phyloP scores from a whole-genome alignment of 1,140 invertebrate species.

The Vanessa tameamea region DNA sequence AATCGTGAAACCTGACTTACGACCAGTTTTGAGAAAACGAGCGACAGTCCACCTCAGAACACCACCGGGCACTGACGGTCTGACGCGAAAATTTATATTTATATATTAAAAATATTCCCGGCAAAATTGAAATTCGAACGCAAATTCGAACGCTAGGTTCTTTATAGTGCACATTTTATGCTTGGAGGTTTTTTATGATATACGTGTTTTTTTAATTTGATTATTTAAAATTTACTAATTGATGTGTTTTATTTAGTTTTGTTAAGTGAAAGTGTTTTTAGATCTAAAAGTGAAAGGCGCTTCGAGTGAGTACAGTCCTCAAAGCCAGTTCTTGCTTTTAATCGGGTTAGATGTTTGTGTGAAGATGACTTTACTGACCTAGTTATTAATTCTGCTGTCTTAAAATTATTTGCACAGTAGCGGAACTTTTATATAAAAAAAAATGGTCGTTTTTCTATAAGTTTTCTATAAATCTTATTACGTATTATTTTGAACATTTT shows the following conservation, averaged over 20 bases:
- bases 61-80: conserved; percentile 36
- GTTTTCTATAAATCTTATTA: no score
- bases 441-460: no score
- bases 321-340: conserved; percentile 54
- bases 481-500: no score
- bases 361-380: conserved; percentile 46
- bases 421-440: no score
- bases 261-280: conserved; percentile 66
- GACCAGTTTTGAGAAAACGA: conserved; percentile 60
- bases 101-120: conserved; percentile 28
- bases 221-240: conserved; percentile 30
- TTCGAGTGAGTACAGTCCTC: conserved; percentile 50
- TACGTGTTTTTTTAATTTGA: conserved; percentile 6
- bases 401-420: neutral
- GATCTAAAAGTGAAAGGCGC: conserved; percentile 67
- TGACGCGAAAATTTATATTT: conserved; percentile 20
- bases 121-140: conserved; percentile 37
- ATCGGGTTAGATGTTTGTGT: conserved; percentile 53
- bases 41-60: conserved; percentile 40
- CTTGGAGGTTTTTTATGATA: conserved; percentile 23
- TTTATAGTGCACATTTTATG: conserved; percentile 12
- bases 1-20: conserved; percentile 51
- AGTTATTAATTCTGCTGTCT: conserved; percentile 26
- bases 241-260: conserved; percentile 39
- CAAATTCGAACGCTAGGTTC: conserved; percentile 20